Evolutionary conservation across 2,797 vertebrate species (phyloP), one percentile per base, ranked within the genome.

Genomic region (Knipowitschia caucasica): DNA sequence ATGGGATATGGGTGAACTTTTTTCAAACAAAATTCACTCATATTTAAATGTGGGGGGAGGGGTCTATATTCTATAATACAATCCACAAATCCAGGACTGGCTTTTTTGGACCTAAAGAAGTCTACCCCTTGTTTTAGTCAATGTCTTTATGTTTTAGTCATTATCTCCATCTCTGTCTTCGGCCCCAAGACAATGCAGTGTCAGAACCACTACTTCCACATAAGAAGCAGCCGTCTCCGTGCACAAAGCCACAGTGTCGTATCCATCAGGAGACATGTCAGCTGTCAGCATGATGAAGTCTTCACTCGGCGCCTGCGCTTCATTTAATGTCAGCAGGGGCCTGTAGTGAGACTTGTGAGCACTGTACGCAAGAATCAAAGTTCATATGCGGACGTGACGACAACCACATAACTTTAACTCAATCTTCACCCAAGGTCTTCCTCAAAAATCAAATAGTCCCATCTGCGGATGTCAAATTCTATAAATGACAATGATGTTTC

Each of bases 221-320:
- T 33, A 14, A 4, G 4, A 3, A 7, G 14, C 6, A 15, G 21
- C 17, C 9, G 43, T 12, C 11, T 10, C 30, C 20, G 26, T 47
- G 8, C 15, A 47, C 17, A 30, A 18, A 14, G 18, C 29, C 14
- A 5, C 23, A 3, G 25, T 33, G 25, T 44, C 34, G n/a, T n/a
- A n/a, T 56, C 52, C 36, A 4, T 24, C 34, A 10, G 62, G 40
- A 75, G 62, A 29, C 55, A 60, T 66, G 52, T 55, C 4, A 53
- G 44, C 66, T 52, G 52, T 67, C 67, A 53, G 30, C 27, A 29
- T 47, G 60, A 64, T 55, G 31, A 53, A 43, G 55, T 12, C 2
- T 38, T 56, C 40, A 33, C 31, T 23, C 46, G 26, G 55, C 36
- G 27, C 2, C 36, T 46, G 40, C 7, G 26, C 14, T 36, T 40